Conservation (phyloP, 2,113 vertebrate species). For the Etia nguti region DNA sequence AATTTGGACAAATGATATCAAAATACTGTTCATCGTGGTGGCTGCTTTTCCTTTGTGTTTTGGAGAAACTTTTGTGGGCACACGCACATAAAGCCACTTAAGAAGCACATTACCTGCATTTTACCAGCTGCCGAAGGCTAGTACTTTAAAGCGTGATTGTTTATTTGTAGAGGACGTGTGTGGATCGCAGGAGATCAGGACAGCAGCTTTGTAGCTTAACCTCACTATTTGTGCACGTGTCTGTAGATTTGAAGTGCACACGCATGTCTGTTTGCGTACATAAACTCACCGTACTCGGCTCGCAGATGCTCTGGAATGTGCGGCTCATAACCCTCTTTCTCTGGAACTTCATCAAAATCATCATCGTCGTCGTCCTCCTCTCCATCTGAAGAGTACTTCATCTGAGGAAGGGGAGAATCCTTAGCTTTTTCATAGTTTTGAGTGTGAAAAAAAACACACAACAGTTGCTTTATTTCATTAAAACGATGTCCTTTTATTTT, state of each 20-base stretch:
- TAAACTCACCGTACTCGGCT: constrained; percentile 85
- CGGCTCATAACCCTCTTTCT: constrained; percentile 93
- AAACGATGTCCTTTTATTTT: neutral
- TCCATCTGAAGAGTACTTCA: constrained; percentile 53
- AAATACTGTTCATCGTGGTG: neutral
- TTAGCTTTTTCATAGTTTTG: neutral
- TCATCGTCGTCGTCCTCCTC: constrained; percentile 66
- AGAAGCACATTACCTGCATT: neutral
- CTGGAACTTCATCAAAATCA: constrained; percentile 92
- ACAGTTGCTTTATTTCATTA: neutral
- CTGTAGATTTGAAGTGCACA: constrained; percentile 50
- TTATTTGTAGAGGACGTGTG: constrained; percentile 30
- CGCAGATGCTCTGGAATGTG: constrained; percentile 85
- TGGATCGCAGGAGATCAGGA: constrained; percentile 67
- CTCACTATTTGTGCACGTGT: constrained; percentile 40
- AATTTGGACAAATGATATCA: neutral
- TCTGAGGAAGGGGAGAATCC: constrained; percentile 27
- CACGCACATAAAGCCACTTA: neutral
- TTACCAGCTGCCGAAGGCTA: neutral
- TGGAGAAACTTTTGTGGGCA: neutral
- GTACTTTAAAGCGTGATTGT: neutral
- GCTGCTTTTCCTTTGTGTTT: neutral
- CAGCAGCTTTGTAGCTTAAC: constrained; percentile 69
- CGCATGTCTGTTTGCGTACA: neutral
- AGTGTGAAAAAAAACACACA: neutral